Base-by-base conservation (phyloP, 2,113 vertebrate genomes). In the Opisthocomus hoazin region DNA sequence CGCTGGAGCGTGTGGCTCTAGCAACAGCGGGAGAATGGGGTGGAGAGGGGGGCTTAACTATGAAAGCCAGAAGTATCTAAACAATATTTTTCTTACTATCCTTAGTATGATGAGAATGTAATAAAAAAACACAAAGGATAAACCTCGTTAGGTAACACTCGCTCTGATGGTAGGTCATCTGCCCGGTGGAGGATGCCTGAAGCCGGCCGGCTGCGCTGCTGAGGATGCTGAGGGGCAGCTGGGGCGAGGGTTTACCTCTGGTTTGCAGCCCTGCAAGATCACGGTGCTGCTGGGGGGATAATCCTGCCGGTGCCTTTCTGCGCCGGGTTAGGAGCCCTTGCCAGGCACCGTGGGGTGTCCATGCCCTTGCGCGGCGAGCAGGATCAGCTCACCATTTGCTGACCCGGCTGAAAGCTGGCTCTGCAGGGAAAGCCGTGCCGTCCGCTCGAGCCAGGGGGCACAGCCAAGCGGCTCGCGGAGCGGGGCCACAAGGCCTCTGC, bases 291-390 rank as follows among this genome's bases (percentile, higher is more conserved):
- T 46, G 1, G 1, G 21, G 53, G 48, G 14, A 48, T 30, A 51
- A 76, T 61, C 54, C 53, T 2, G 1, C 11, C 1, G 2, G 19
- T 37, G 36, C 43, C 36, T 82, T 50, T 66, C 61, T 16, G 26
- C 2, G 8, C 57, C 12, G 4, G 21, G 39, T 6, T 23, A 37
- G 60, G 75, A 76, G 48, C 18, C 51, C 75, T 32, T 6, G 1
- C 15, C 63, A 48, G 36, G 75, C 0, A 5, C 61, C 32, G 14
- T 5, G 75, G 43, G 66, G 61, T 53, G 79, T 68, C 53, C 1
- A 1, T 34, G 43, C 32, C 39, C 57, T 58, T 6, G 26, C 15
- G 34, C 36, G 12, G 71, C 0, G 0, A 50, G 19, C 0, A 0
- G 37, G 43, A 37, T 60, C 27, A 27, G 18, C 56, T 86, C 0